Conservation (phyloP, 2,797 vertebrate genomes). For the Danio albolineatus region DNA sequence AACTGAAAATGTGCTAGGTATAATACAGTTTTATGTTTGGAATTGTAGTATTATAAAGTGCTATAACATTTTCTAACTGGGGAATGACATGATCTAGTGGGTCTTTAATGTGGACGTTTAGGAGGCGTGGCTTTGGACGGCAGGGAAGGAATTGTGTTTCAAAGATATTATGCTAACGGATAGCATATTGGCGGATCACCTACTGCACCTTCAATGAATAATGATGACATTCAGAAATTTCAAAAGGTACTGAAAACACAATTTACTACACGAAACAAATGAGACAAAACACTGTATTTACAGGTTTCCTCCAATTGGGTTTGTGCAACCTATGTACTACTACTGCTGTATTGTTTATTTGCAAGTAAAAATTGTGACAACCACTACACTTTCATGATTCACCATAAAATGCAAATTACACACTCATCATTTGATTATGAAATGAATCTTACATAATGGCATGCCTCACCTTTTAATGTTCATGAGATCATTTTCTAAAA, state of each 20-base stretch:
- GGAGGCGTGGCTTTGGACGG: too few species aligned
- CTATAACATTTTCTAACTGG: too few species aligned
- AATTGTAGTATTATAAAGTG: too few species aligned
- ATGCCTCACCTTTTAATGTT: not conserved
- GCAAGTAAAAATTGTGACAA: not conserved
- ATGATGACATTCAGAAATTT: not conserved
- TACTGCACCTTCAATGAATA: too few species aligned
- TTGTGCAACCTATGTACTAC: not conserved
- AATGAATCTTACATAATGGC: conserved; percentile 11
- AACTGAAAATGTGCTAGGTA: too few species aligned
- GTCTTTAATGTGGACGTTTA: too few species aligned
- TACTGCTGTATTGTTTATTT: conserved; percentile 3
- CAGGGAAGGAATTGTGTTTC: too few species aligned
- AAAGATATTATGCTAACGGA: too few species aligned
- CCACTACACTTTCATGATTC: not conserved
- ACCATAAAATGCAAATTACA: conserved; percentile 7
- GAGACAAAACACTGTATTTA: not conserved
- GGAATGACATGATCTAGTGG: too few species aligned
- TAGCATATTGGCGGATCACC: too few species aligned
- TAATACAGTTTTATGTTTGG: too few species aligned
- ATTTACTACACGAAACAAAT: not conserved
- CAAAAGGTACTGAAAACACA: not conserved
- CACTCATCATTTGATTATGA: conserved; percentile 28
- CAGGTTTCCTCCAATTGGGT: not conserved
- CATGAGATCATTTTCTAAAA: not conserved